Base-by-base conservation (phyloP, 2,888 invertebrate genomes). In the Lampropteryx suffumata region DNA sequence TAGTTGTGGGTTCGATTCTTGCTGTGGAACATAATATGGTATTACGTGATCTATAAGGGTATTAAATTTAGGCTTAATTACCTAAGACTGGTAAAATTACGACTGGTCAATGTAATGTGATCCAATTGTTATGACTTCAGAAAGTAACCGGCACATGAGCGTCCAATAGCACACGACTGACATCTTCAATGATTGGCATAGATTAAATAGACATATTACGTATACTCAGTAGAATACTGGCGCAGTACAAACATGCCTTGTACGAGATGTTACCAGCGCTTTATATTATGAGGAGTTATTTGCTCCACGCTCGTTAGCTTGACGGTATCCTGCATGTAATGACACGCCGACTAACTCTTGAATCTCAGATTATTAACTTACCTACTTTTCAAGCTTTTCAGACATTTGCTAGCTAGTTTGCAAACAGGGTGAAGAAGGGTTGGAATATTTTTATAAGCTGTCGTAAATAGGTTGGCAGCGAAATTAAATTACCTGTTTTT, bases 291-390 rank as follows among this genome's bases (percentile, higher is more conserved):
- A 79, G 69, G 74, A 80, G 82, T 78, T 84, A 82, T 84, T 83
- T 81, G 79, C 77, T 75, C 64, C 63, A 65, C 67, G 73, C 83
- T 85, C 81, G 79, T 85, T 85, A 84, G 75, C 67, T 60, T 68
- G 68, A 73, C 72, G 68, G 78, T 78, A 77, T 79, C 73, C 78
- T 79, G 77, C 65, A 68, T 72, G 70, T 77, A 80, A 80, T 71
- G 76, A 76, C 74, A 75, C 68, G 62, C 70, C 62, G 62, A 67
- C 59, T 69, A 69, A 69, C 69, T 69, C 67, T 65, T 68, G 46
- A 69, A 68, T 70, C 67, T 70, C 65, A 46, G 50, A 67, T 72
- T 72, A 75, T 69, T 67, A 66, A 61, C 59, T 65, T 37, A 33
- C 24, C 57, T 62, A 59, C 62, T 61, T 57, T 41, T 7, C 2